phyloP scores from a whole-genome alignment of 2,888 invertebrate genomes.

The Stenchaetothrips biformis region DNA sequence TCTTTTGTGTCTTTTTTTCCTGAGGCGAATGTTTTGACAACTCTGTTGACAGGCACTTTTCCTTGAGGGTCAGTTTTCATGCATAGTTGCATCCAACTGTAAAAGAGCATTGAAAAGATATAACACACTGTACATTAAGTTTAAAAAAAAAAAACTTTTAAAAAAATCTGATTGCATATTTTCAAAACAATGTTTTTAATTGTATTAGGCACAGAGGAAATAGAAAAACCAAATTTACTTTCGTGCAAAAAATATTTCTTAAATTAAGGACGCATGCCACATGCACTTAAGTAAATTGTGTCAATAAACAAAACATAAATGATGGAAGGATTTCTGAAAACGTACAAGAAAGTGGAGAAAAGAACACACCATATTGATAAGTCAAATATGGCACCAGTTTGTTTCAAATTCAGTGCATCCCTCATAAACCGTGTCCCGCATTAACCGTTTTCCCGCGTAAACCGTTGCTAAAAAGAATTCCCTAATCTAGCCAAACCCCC shows the following conservation, averaged over 20 bases:
- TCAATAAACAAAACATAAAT: background rate
- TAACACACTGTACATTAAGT: background rate
- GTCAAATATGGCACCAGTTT: too few species aligned
- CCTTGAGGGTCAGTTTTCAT: slow-evolving; percentile 90
- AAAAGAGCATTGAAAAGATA: slow-evolving; percentile 39
- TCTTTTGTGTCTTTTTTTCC: slow-evolving; percentile 93
- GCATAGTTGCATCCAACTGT: slow-evolving; percentile 96
- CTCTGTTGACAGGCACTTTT: slow-evolving; percentile 94
- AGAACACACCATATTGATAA: background rate
- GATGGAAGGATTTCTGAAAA: background rate
- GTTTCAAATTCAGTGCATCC: too few species aligned
- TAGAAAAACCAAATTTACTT: background rate
- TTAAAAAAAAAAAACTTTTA: slow-evolving; percentile 21
- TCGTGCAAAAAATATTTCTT: background rate
- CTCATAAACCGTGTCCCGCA: too few species aligned
- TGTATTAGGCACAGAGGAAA: background rate
- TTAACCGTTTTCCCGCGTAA: too few species aligned
- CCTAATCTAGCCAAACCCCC: too few species aligned
- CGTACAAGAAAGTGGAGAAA: background rate
- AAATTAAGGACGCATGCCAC: background rate
- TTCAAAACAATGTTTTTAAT: background rate
- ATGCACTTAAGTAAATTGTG: background rate
- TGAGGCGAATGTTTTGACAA: slow-evolving; percentile 97
- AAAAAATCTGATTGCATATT: too few species aligned
- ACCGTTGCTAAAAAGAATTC: too few species aligned